A percentile compares a stretch with the other conserved stretches of the same genome.
These are phyloP conservation scores for Spodoptera litura DNA, from an alignment of 1,140 invertebrate genomes.

Conservation along the genomic window DNA sequence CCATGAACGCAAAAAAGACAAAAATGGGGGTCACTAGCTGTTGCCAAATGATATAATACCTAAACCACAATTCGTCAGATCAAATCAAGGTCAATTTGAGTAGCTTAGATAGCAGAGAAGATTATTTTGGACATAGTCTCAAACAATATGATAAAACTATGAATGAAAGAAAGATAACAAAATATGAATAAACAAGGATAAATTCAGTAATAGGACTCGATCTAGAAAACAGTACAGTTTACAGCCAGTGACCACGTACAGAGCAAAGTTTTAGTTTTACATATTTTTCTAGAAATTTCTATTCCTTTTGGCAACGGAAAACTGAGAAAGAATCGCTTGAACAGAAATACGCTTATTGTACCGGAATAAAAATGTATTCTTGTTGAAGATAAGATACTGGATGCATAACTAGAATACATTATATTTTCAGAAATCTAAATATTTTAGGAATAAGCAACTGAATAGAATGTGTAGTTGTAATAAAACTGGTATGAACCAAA, in stretches of 20 bases:
- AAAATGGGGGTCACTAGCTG: too few species aligned
- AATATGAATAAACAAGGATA: background rate
- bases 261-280: background rate
- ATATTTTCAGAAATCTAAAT: too few species aligned
- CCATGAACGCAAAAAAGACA: too few species aligned
- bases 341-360: conserved; percentile 19
- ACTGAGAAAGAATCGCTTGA: conserved; percentile 3
- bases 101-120: too few species aligned
- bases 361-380: conserved; percentile 22
- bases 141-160: background rate
- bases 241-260: conserved; percentile 14
- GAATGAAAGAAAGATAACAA: background rate
- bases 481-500: background rate
- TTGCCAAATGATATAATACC: too few species aligned
- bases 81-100: too few species aligned
- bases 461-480: background rate
- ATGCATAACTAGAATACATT: background rate
- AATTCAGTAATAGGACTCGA: background rate
- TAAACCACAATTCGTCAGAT: too few species aligned
- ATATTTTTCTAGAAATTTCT: conserved; percentile 13
- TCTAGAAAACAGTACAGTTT: background rate
- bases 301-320: conserved; percentile 27
- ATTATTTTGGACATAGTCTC: background rate
- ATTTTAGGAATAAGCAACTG: background rate
- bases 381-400: conserved; percentile 8